Evolutionary conservation across 2,113 vertebrate species (phyloP).

Genomic region (Antigone vipio): DNA sequence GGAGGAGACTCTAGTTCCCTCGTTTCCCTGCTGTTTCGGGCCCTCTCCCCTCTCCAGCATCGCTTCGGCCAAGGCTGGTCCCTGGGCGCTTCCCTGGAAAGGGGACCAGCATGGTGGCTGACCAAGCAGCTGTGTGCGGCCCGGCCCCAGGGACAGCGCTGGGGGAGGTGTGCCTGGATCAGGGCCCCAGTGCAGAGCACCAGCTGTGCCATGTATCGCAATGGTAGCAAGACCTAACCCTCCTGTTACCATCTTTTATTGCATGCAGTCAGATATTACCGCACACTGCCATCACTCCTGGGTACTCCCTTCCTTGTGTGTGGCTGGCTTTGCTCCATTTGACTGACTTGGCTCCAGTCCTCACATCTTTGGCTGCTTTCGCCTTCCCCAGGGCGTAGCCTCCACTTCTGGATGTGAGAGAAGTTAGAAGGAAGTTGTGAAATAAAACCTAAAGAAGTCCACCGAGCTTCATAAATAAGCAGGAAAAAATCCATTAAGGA

Average conservation of each 20-base stretch:
- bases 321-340: background rate
- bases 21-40: background rate
- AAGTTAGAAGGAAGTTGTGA: background rate
- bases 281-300: background rate
- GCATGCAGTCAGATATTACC: background rate
- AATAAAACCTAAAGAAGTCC: background rate
- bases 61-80: fast-evolving
- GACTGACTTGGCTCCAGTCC: background rate
- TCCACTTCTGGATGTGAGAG: background rate
- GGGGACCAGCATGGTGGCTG: fast-evolving
- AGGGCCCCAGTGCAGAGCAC: background rate
- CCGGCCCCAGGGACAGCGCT: background rate
- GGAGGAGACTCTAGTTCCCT: background rate
- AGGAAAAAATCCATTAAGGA: background rate
- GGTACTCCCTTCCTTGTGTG: background rate
- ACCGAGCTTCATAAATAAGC: background rate
- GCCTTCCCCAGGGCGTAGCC: background rate
- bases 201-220: background rate
- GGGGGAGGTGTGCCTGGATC: background rate
- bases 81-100: background rate
- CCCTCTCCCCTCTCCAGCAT: background rate
- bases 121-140: fast-evolving
- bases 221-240: constrained; percentile 11
- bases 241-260: constrained; percentile 35
- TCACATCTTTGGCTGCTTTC: background rate